phyloP scores from a whole-genome alignment of 2,797 vertebrate species.

The Typhlichthys eigenmanni region DNA sequence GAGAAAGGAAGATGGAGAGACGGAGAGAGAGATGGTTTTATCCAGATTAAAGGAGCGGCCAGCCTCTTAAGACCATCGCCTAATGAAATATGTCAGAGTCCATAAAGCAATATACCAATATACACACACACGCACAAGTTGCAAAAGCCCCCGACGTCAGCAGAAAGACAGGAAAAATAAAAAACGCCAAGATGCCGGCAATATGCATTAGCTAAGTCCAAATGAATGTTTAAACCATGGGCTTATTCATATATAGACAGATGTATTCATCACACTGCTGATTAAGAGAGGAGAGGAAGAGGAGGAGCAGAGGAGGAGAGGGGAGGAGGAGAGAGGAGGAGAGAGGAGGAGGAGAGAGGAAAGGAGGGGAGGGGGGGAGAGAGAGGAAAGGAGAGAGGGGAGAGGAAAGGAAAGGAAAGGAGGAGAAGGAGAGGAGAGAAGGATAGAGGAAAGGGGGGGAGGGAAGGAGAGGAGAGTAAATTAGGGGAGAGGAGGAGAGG shows the following conservation, averaged over 20 bases:
- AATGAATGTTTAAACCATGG: conserved; percentile 3
- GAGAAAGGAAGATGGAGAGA: conserved; percentile 40
- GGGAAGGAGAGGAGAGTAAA: neutral
- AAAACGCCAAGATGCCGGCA: conserved; percentile 81
- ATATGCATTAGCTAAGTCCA: conserved; percentile 88
- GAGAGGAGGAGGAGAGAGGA: too few relatives aligned
- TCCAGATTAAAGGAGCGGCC: conserved; percentile 88
- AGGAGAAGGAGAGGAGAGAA: too few relatives aligned
- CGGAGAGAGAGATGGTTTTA: conserved; percentile 77
- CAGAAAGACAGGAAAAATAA: conserved; percentile 66
- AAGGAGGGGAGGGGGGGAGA: too few relatives aligned
- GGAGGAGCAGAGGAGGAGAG: conserved; percentile 36
- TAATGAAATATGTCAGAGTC: conserved; percentile 98
- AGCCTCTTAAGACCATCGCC: conserved; percentile 90
- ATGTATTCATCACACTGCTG: too few relatives aligned
- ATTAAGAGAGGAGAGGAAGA: neutral
- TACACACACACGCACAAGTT: conserved; percentile 35
- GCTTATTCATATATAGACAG: too few relatives aligned
- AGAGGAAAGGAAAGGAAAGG: too few relatives aligned
- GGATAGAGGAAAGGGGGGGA: too few relatives aligned
- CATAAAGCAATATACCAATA: conserved; percentile 83
- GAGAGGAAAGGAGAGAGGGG: too few relatives aligned
- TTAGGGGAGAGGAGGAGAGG: too few relatives aligned
- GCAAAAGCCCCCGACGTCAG: neutral
- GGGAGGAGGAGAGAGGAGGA: too few relatives aligned